Evolutionary conservation across 1,140 invertebrate genomes (phyloP).

Genomic region (Bombus huntii): DNA sequence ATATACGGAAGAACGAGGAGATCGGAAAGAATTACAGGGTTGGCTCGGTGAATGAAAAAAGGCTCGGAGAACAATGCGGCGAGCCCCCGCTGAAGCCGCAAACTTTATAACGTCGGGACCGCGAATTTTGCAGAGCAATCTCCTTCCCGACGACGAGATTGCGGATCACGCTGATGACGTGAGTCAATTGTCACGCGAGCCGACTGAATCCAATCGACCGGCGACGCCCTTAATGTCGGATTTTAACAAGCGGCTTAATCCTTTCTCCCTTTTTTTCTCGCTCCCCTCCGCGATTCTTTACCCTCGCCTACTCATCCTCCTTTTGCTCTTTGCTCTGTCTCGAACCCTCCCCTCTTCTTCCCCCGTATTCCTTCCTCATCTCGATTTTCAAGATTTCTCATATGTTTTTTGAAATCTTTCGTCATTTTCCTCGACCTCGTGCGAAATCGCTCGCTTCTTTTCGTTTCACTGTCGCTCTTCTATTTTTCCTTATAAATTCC

Average conservation of each 20-base stretch:
- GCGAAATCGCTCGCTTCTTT: too few relatives aligned
- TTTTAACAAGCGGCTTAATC: conserved; percentile 70
- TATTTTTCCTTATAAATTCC: too few relatives aligned
- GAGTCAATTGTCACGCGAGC: conserved; percentile 79
- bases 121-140: conserved; percentile 61
- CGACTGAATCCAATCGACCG: conserved; percentile 78
- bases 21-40: background rate
- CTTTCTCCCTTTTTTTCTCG: conserved; percentile 18
- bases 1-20: background rate
- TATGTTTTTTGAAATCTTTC: background rate
- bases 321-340: too few relatives aligned
- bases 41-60: conserved; percentile 1
- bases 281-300: background rate
- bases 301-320: background rate
- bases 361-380: background rate
- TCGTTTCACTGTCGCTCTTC: background rate
- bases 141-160: conserved; percentile 52
- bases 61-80: background rate
- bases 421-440: background rate
- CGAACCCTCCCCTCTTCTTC: background rate
- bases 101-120: conserved; percentile 35
- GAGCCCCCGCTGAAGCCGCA: conserved; percentile 3
- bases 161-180: conserved; percentile 73
- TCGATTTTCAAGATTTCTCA: background rate
- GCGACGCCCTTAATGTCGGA: conserved; percentile 74